A percentile compares a stretch with the other conserved stretches of the same genome.
Conservation (phyloP, 2,888 invertebrate genomes). For the Timandra comae region DNA sequence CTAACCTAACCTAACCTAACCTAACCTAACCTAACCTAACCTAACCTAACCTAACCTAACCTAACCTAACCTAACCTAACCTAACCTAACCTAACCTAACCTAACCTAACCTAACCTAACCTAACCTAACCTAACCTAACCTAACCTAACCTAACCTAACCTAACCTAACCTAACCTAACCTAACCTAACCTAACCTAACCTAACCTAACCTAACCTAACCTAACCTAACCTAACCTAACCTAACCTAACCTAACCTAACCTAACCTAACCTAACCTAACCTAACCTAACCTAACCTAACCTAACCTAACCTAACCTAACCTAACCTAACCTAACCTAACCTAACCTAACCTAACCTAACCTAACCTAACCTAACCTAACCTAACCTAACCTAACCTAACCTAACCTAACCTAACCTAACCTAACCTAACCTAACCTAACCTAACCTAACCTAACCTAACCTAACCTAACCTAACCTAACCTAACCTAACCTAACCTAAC, state of each 20-base stretch:
- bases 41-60: conserved; percentile 16
- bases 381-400: conserved; percentile 6
- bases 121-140: conserved; percentile 15
- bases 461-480: conserved; percentile 10
- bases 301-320: no score
- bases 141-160: conserved; percentile 10
- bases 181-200: conserved; percentile 10
- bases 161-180: conserved; percentile 8
- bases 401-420: conserved; percentile 10
- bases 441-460: conserved; percentile 10
- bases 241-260: conserved; percentile 11
- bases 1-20: conserved; percentile 18
- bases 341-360: no score
- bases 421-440: conserved; percentile 12
- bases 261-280: conserved; percentile 8
- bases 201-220: conserved; percentile 6
- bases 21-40: conserved; percentile 17
- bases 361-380: no score
- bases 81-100: conserved; percentile 10
- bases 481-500: neutral
- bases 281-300: neutral
- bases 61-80: conserved; percentile 9
- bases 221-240: conserved; percentile 9
- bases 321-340: no score
- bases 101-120: conserved; percentile 8